A percentile compares a stretch with the other conserved stretches of the same genome.
These are phyloP conservation scores for Rhinella marina DNA, from an alignment of 2,797 vertebrate genomes.

Conservation along the genomic window DNA sequence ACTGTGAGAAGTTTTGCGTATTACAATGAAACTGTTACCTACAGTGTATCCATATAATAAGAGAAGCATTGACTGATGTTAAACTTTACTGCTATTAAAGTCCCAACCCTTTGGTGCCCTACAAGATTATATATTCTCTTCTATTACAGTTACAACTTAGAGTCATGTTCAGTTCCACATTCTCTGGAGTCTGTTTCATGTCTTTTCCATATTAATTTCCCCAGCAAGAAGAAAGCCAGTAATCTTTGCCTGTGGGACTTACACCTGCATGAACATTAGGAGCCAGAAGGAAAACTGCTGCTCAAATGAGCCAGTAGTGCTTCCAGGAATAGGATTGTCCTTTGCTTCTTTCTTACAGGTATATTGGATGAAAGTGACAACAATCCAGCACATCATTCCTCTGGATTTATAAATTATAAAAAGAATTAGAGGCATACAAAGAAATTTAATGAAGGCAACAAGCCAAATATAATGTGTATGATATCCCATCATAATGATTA, in stretches of 20 bases:
- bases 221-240: slow-evolving; percentile 22
- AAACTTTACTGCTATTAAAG: neutral
- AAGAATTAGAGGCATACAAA: slow-evolving; percentile 29
- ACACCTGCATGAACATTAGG: slow-evolving; percentile 43
- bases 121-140: neutral
- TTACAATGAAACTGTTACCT: neutral
- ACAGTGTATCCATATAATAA: neutral
- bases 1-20: neutral
- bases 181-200: slow-evolving; percentile 25
- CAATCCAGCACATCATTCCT: slow-evolving; percentile 34
- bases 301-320: slow-evolving; percentile 31
- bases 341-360: slow-evolving; percentile 25
- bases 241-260: slow-evolving; percentile 41
- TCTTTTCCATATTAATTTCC: slow-evolving; percentile 37
- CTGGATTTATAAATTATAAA: slow-evolving; percentile 34
- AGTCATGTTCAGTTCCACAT: neutral
- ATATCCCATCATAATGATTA: neutral
- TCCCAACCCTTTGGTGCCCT: neutral
- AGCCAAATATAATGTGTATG: neutral
- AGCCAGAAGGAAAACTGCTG: slow-evolving; percentile 33
- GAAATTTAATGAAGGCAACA: neutral
- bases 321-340: neutral
- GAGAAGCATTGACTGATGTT: neutral
- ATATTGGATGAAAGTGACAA: slow-evolving; percentile 7
- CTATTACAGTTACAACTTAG: neutral